Evolutionary conservation across 2,797 vertebrate species (phyloP), one percentile per base, ranked within the genome.

Genomic region (Enteromius viviparus): DNA sequence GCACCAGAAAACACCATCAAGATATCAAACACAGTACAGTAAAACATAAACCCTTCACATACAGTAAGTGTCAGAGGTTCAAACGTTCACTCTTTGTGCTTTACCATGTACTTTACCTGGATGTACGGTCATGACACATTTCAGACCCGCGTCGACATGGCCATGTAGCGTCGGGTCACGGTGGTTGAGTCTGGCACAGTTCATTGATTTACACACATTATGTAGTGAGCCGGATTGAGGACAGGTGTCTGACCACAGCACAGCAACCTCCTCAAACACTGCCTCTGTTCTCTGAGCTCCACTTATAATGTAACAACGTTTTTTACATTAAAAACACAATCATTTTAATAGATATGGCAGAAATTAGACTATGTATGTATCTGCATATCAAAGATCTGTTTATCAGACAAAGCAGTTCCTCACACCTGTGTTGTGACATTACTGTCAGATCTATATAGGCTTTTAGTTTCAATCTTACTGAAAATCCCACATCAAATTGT

Each of bases 21-120:
- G 37, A 53, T 76, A 19, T 58, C 51, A 60, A 37, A 79, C 15
- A n/a, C 12, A 58, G 37, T 85, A 62, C 71, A 85, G 78, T 85
- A 81, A 81, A 62, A 45, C 51, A 47, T 3, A 62, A 9, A 8
- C 64, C 29, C 14, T 53, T 66, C 34, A 75, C n/a, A 29, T 84
- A 84, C 83, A 80, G 70, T 84, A 68, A 81, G 81, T 40, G 49
- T 1, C 49, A 62, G 15, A 7, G 15, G 51, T 71, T 70, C n/a
- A 81, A 47, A 71, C 42, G 49, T 42, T 69, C 40, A n/a, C 0
- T 60, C 21, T 49, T 81, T 68, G 74, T 34, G 12, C 32, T 66
- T 11, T 45, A 45, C 32, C 69, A 21, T 70, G 71, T 85, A 55
- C 78, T 81, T 81, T 6, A 81, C 72, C 78, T 70, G 65, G 60